Evolutionary conservation across 2,888 invertebrate species (phyloP), one percentile per base, ranked within the genome.

Genomic region (Troilus luridus): DNA sequence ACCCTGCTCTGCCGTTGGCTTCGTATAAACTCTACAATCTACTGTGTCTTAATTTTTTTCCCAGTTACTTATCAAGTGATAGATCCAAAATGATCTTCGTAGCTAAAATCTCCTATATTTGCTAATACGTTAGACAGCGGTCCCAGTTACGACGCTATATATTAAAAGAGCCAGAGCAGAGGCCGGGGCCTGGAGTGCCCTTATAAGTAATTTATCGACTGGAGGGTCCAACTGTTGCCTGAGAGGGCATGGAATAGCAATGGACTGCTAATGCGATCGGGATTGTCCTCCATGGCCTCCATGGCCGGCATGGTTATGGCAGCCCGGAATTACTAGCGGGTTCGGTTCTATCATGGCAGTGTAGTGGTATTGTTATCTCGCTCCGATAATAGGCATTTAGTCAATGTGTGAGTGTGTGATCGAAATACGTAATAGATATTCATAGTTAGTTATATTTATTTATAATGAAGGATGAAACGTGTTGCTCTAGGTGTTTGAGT

Each of bases 201-300:
- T 88, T 60, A 88, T 62, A 88, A 88, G 88, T 88, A 60, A 88
- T 88, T 88, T 88, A 88, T 88, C 88, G 88, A 62, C 59, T 60
- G 59, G 88, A 62, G 88, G 27, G 56, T 60, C 88, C 88, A 88
- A 88, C 88, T 88, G 88, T 88, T 88, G 88, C 88, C 88, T 41
- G 60, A 27, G 21, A 60, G 59, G 27, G 3, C 60, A 24, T 27
- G 88, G 88, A 62, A 62, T 88, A 88, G 60, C 88, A 62, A 59
- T 62, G 88, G 88, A 27, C 24, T 41, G 27, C 27, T 88, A 88
- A 59, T 60, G 88, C 88, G 27, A 88, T 60, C 62, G 62, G 21
- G 27, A 88, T 60, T 88, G 88, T 59, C 27, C 14, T n/a, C 60
- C 21, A 62, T 27, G 17, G 12, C 10, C n/a, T n/a, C n/a, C n/a